Evolutionary conservation across 2,113 vertebrate genomes (phyloP), one percentile per base, ranked within the genome.

Genomic region (Cricetomys ansorgei): DNA sequence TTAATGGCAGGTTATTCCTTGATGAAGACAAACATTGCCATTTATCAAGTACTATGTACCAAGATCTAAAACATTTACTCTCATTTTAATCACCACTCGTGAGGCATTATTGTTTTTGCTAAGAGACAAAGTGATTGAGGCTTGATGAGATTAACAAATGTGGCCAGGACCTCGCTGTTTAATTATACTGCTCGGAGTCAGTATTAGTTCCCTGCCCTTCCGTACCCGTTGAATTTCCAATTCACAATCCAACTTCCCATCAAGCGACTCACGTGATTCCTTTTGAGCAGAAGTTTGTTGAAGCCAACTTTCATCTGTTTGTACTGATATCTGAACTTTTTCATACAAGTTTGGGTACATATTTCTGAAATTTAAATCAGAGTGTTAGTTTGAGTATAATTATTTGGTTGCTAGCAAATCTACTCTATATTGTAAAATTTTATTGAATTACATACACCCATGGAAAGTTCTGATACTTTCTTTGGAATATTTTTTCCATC

Each of bases 261-360:
- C 72, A 40, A 69, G 72, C 7, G 59, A 93, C 97, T 97, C 81
- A 98, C 97, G 6, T 3, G 0, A 0, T 0, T 3, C 1, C 80
- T 23, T 88, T 34, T 6, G 64, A 10, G 0, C 1, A 13, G 10
- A 59, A 25, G 81, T 2, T 2, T 76, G 31, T 89, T 86, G 97
- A 62, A 97, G 96, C 97, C 97, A 98, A 1, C 97, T 98, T 85
- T 97, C 95, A 31, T 98, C 97, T 62, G 97, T 98, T 92, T 98
- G 97, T 72, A 96, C 55, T 37, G 94, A 93, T 6, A 7, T n/a
- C 67, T 88, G 92, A 62, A 94, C 55, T 94, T 55, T 27, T 55
- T 57, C 3, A 81, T 50, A 55, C 10, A 92, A 48, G 25, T 0
- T 23, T 9, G 11, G 23, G 76, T 92, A 88, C 2, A 23, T 1